Evolutionary conservation across 2,113 vertebrate species (phyloP).

Genomic region (Ranitomeya variabilis): DNA sequence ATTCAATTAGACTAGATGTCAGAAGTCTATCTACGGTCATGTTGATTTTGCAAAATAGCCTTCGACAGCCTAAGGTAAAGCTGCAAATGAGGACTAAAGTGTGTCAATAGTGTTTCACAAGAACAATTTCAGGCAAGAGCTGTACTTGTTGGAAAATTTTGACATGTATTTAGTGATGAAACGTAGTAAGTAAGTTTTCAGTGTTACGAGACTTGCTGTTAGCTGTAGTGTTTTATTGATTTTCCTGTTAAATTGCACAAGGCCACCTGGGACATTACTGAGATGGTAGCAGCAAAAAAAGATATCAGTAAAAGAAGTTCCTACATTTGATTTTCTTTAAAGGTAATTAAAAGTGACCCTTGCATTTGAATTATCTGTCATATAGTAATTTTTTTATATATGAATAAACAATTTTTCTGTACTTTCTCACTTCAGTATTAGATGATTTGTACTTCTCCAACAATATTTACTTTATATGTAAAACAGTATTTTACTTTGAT

Average conservation of each 20-base stretch:
- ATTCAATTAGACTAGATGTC: neutral
- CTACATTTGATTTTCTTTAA: conserved; percentile 84
- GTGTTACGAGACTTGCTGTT: conserved; percentile 85
- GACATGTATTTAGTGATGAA: conserved; percentile 89
- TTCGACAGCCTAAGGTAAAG: conserved; percentile 83
- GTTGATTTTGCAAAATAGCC: conserved; percentile 81
- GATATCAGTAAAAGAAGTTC: conserved; percentile 80
- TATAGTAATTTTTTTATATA: conserved; percentile 81
- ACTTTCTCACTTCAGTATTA: neutral
- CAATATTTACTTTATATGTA: no score
- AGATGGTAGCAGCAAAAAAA: conserved; percentile 85
- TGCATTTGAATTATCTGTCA: conserved; percentile 78
- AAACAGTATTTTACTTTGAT: no score
- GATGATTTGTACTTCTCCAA: neutral
- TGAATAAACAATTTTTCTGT: conserved; percentile 86
- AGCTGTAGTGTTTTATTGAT: conserved; percentile 92
- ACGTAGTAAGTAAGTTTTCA: conserved; percentile 80
- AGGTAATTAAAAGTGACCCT: conserved; percentile 99
- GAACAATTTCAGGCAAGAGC: conserved; percentile 90
- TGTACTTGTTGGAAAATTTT: conserved; percentile 83
- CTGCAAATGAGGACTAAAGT: conserved; percentile 89
- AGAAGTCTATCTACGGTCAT: conserved; percentile 66
- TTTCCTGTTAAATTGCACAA: conserved; percentile 91
- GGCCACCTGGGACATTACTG: conserved; percentile 85
- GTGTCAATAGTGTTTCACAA: conserved; percentile 97